Evolutionary conservation across 1,140 invertebrate species (phyloP).

Genomic region (Bombus ignitus): DNA sequence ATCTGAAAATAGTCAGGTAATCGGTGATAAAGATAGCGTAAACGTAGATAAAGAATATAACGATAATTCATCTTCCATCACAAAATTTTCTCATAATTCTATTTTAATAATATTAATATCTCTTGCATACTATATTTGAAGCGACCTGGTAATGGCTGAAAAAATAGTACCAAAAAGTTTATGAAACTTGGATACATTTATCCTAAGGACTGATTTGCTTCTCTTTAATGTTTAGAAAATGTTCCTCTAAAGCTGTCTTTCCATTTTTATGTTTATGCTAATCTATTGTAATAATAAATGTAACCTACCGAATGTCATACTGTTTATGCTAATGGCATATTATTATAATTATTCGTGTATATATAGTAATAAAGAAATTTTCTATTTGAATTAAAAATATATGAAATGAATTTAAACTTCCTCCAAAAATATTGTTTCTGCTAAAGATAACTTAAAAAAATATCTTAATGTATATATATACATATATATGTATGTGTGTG

Average conservation of each 20-base stretch:
- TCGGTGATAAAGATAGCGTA: too few species aligned
- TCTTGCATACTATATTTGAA: neutral
- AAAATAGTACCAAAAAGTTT: neutral
- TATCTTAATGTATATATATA: neutral
- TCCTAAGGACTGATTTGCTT: neutral
- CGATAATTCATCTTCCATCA: neutral
- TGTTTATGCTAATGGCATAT: neutral
- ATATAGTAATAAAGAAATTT: constrained; percentile 11
- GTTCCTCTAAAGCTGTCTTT: neutral
- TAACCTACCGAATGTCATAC: neutral
- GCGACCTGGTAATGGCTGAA: neutral
- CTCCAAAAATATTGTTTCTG: neutral
- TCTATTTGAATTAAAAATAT: neutral
- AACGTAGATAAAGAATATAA: too few species aligned
- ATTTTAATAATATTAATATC: neutral
- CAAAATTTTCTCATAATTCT: neutral
- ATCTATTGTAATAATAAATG: neutral
- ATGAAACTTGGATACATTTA: neutral
- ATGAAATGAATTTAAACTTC: neutral
- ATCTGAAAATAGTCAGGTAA: neutral
- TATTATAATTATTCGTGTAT: constrained; percentile 1
- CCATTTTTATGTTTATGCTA: neutral
- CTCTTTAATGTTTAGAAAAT: neutral
- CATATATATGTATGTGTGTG: too few species aligned
- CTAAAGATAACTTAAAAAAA: neutral